These are phyloP conservation scores for Oreonectes daqikongensis DNA, from an alignment of 2,797 vertebrate genomes.

Conservation along the genomic window DNA sequence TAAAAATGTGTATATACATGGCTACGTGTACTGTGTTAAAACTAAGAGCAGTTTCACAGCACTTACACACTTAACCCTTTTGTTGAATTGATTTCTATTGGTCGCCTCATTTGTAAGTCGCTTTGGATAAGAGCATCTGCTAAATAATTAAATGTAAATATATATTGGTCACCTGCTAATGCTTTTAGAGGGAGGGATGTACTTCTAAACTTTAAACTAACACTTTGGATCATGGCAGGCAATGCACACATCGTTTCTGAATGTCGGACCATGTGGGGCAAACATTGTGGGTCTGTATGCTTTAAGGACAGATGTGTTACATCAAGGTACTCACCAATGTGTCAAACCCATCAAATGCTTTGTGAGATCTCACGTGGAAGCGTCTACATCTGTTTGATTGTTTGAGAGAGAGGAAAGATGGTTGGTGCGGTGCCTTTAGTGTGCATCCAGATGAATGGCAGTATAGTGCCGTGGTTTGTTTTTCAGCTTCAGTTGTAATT, in stretches of 20 bases:
- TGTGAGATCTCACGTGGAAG: not conserved
- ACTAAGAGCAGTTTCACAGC: too few relatives aligned
- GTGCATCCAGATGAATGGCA: not conserved
- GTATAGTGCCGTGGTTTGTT: not conserved
- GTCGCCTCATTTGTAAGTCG: too few relatives aligned
- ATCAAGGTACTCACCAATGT: slow-evolving; percentile 9
- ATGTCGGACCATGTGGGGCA: slow-evolving; percentile 9
- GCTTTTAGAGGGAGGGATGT: too few relatives aligned
- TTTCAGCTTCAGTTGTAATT: not conserved
- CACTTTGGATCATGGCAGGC: too few relatives aligned
- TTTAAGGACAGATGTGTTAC: slow-evolving; percentile 31
- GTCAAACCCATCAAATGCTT: slow-evolving; percentile 1
- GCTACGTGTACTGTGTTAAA: too few relatives aligned
- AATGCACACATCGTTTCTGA: not conserved
- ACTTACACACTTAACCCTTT: too few relatives aligned
- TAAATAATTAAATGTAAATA: too few relatives aligned
- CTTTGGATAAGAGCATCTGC: too few relatives aligned
- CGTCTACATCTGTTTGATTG: slow-evolving; percentile 9
- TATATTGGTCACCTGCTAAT: too few relatives aligned
- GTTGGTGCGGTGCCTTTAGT: not conserved
- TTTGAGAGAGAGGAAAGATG: not conserved
- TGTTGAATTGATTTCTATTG: too few relatives aligned
- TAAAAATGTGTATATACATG: too few relatives aligned
- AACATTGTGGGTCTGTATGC: slow-evolving; percentile 24
- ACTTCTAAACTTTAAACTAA: too few relatives aligned